Evolutionary conservation across 2,113 vertebrate species (phyloP), one percentile per base, ranked within the genome.

Genomic region (Azemiops feae): DNA sequence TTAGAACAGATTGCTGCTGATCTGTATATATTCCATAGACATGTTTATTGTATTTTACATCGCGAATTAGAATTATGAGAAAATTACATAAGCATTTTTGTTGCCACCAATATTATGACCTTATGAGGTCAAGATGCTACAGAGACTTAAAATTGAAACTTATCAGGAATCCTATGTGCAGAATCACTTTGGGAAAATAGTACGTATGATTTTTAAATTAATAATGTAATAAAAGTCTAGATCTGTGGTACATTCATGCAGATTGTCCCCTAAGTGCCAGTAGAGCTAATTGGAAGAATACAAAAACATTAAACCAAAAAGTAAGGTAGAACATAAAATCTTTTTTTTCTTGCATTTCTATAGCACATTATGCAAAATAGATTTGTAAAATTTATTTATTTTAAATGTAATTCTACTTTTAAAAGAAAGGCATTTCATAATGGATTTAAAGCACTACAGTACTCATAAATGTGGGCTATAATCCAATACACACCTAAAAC

Each of bases 401-500:
- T 23, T 64, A 64, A 64, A 64, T 27, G 9, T 64, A 64, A 27
- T 1, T 23, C 7, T 53, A 53, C 52, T 53, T 53, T 12, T 53
- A 53, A 53, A 53, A 53, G 52, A 53, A 53, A 53, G 52, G 52
- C 52, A 53, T 9, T 1, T 53, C 52, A 53, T 12, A 53, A 23
- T 64, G 27, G 27, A 27, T n/a, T 30, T 14, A 85, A 14, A 90
- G 39, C 39, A 95, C 89, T 93, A 53, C 88, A 89, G 6, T 90
- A 95, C 90, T 55, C 85, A 85, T n/a, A 90, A 45, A 10, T 16
- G 94, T 92, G 93, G 45, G 45, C 43, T 27, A 4, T 23, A 34
- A 27, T 27, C 23, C 85, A 47, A 20, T 45, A 18, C 81, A 85
- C 18, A 85, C 5, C 1, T 47, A 47, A 43, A 47, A 43, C 12